These are phyloP conservation scores for Parazoanthus swiftii DNA, from an alignment of 92 coral and sea anemone species.

Conservation along the genomic window DNA sequence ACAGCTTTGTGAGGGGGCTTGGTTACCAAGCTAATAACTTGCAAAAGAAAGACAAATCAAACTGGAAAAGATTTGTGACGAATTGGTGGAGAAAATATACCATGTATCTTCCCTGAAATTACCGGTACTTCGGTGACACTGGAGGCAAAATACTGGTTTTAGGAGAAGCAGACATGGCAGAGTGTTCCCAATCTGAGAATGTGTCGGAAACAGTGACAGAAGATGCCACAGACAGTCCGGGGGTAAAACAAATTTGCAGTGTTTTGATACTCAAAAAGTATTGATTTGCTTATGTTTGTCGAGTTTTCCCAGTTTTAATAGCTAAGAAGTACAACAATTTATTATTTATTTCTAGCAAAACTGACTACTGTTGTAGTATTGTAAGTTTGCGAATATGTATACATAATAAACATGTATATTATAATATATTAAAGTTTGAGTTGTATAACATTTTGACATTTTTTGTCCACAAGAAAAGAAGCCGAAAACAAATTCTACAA, in stretches of 20 bases:
- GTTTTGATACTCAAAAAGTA: background rate
- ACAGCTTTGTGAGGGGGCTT: background rate
- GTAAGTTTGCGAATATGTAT: too few species aligned
- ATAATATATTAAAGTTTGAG: too few species aligned
- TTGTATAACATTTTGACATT: too few species aligned
- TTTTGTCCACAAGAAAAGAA: too few species aligned
- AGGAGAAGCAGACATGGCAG: slow-evolving; percentile 58
- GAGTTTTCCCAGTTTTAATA: too few species aligned
- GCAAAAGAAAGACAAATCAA: background rate
- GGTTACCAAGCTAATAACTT: slow-evolving; percentile 23
- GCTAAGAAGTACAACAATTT: too few species aligned
- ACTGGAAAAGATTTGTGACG: background rate
- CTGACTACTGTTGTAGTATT: too few species aligned
- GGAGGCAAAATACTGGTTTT: background rate
- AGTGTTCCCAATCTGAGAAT: slow-evolving; percentile 54
- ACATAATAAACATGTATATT: too few species aligned
- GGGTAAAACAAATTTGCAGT: slow-evolving; percentile 40
- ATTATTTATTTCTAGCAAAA: too few species aligned
- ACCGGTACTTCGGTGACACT: background rate
- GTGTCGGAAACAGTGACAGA: slow-evolving; percentile 75
- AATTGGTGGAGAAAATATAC: background rate
- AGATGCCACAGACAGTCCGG: slow-evolving; percentile 66
- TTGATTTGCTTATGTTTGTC: too few species aligned
- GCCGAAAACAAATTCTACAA: too few species aligned
- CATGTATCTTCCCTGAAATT: background rate